A percentile compares a stretch with the other conserved stretches of the same genome.
Conservation (phyloP, 2,797 vertebrate genomes). For the Scomberomorus guttatus region DNA sequence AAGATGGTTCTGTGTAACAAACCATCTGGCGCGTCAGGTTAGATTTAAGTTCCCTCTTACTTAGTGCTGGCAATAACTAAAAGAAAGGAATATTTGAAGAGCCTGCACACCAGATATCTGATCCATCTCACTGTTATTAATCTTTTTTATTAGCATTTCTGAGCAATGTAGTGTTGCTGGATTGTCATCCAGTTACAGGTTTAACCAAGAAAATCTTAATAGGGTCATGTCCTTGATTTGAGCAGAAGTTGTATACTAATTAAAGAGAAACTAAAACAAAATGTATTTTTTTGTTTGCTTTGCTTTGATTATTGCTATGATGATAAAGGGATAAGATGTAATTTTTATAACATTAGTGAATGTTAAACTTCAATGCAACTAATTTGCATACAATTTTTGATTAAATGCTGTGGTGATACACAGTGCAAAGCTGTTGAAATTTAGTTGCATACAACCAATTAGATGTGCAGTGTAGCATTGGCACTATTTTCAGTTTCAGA, state of each 20-base stretch:
- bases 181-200: not conserved
- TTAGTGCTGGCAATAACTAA: not conserved
- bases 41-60: not conserved
- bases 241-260: not conserved
- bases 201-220: conserved; percentile 1
- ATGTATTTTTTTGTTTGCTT: not conserved
- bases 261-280: not conserved
- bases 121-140: conserved; percentile 2
- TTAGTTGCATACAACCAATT: not conserved
- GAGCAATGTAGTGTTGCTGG: not conserved
- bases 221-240: not conserved
- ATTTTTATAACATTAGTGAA: not conserved
- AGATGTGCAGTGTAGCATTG: not conserved
- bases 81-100: conserved; percentile 22
- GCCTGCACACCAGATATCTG: conserved; percentile 11
- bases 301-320: not conserved
- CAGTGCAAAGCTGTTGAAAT: not conserved
- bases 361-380: not conserved
- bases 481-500: not conserved
- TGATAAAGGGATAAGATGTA: not conserved
- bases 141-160: conserved; percentile 15
- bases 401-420: not conserved
- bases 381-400: no score
- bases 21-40: no score
- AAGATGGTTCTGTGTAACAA: no score